Percentiles rank a stretch among this genome's conserved stretches.
Evolutionary conservation across 2,797 vertebrate species (phyloP).

Genomic region (Apogon hyalosoma): DNA sequence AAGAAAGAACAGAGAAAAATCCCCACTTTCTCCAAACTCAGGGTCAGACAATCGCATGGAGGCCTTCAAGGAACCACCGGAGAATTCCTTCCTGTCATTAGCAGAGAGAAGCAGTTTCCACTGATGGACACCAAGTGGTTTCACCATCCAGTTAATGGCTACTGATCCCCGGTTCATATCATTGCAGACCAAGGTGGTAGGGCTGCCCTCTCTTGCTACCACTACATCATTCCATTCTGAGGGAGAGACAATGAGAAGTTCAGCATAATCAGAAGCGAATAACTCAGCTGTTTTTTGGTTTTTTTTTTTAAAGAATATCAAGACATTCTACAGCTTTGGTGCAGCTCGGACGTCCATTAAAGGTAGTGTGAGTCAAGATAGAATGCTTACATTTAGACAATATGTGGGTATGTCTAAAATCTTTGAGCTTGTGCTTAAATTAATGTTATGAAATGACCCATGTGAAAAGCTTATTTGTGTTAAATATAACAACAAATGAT

Average conservation of each 20-base stretch:
- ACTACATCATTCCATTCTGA: conserved; percentile 76
- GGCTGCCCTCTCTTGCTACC: conserved; percentile 56
- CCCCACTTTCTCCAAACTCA: conserved; percentile 65
- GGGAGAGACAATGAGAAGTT: conserved; percentile 8
- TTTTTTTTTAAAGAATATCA: background rate
- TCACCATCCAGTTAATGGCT: conserved; percentile 74
- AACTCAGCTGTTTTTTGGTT: conserved; percentile 1
- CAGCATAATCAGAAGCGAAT: conserved; percentile 11
- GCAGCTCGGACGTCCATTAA: conserved; percentile 5
- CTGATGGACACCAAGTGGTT: conserved; percentile 14
- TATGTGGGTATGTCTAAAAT: background rate
- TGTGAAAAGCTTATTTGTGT: background rate
- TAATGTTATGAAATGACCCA: background rate
- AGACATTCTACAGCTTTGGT: conserved; percentile 1
- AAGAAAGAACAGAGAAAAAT: conserved; percentile 74
- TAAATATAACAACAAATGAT: conserved; percentile 5
- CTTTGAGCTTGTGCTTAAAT: background rate
- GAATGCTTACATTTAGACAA: background rate
- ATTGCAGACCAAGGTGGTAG: conserved; percentile 71
- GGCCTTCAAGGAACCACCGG: conserved; percentile 36
- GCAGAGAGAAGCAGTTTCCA: conserved; percentile 77
- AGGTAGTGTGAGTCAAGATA: conserved; percentile 7
- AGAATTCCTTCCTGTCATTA: conserved; percentile 47
- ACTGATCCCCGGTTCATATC: conserved; percentile 36
- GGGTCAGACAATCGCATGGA: conserved; percentile 62